These are phyloP conservation scores for Atlantisia rogersi DNA, from an alignment of 2,113 vertebrate species.

Conservation along the genomic window DNA sequence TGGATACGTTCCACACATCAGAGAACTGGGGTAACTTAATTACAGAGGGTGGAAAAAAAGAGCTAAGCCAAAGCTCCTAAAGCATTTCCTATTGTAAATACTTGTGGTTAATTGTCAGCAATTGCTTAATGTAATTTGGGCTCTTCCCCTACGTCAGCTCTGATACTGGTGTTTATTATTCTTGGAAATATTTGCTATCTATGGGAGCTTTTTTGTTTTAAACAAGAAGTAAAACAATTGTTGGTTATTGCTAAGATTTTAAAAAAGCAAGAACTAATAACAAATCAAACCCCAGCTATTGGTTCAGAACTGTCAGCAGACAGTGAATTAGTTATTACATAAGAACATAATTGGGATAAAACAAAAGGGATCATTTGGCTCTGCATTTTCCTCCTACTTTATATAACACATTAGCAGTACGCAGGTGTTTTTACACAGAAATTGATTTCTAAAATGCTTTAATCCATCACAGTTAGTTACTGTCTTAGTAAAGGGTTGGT, in stretches of 20 bases:
- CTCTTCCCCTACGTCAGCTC: neutral
- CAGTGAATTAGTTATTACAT: neutral
- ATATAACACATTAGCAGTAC: neutral
- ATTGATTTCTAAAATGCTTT: neutral
- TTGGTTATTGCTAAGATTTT: neutral
- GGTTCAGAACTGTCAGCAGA: neutral
- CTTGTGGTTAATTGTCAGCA: constrained; percentile 15
- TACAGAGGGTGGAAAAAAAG: neutral
- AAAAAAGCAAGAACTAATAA: neutral
- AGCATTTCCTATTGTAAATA: constrained; percentile 1
- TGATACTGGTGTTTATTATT: neutral
- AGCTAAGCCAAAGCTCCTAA: neutral
- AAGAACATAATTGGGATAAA: neutral
- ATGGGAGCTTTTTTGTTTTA: neutral
- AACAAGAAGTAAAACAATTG: neutral
- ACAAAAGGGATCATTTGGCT: neutral
- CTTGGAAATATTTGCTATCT: constrained; percentile 20
- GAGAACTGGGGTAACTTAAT: neutral
- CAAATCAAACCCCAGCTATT: neutral
- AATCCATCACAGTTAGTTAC: neutral
- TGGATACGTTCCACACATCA: neutral
- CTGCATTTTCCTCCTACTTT: neutral
- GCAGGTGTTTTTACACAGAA: neutral
- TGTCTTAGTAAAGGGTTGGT: neutral
- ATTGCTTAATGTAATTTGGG: constrained; percentile 2